Conservation (phyloP, 2,113 vertebrate genomes). For the Varanus komodoensis region DNA sequence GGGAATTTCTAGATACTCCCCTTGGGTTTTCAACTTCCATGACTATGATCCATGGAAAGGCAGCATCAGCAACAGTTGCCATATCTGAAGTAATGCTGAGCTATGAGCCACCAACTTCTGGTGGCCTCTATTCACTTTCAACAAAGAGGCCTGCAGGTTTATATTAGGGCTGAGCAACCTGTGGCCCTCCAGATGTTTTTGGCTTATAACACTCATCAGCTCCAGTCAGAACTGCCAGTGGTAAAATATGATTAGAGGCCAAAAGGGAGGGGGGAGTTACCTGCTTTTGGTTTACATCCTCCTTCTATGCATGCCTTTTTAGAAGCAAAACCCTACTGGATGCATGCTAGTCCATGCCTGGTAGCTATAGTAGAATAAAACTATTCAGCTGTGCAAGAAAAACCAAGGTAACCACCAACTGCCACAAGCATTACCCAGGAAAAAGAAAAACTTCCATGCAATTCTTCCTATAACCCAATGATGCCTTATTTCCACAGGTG, state of each 20-base stretch:
- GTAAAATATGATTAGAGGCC: too few relatives aligned
- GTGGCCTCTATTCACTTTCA: not conserved
- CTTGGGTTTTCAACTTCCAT: not conserved
- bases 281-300: too few relatives aligned
- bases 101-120: not conserved
- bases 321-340: not conserved
- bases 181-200: too few relatives aligned
- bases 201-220: too few relatives aligned
- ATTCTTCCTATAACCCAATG: not conserved
- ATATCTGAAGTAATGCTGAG: not conserved
- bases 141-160: not conserved
- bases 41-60: not conserved
- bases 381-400: not conserved
- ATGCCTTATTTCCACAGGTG: not conserved
- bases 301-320: not conserved
- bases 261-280: too few relatives aligned
- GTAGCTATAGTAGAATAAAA: not conserved
- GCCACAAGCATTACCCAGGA: not conserved
- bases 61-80: too few relatives aligned
- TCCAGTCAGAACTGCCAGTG: too few relatives aligned
- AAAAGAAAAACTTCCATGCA: not conserved
- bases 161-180: not conserved
- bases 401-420: not conserved
- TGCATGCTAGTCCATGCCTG: not conserved
- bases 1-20: not conserved